Base-by-base conservation (phyloP, 2,113 vertebrate genomes). In the Callospermophilus lateralis region DNA sequence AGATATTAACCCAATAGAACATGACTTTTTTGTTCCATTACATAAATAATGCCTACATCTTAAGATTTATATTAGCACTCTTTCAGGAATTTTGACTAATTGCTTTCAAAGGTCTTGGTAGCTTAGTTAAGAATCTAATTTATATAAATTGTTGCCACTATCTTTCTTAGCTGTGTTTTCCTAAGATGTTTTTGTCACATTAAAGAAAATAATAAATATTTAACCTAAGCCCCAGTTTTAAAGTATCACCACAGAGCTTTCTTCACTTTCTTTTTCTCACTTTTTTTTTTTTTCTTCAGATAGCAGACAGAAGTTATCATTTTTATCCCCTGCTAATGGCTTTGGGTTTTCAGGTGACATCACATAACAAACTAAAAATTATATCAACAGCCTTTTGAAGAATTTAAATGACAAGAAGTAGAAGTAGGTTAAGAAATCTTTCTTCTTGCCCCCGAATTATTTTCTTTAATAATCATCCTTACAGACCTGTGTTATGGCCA, bases 151-250 rank as follows among this genome's bases (percentile, higher is more conserved):
- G 79, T 2, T 86, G 79, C 84, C 79, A 91, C 74, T 45, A 28
- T 68, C 45, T 88, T 48, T 90, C 85, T 95, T 88, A 90, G 95
- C 37, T 95, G 6, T 76, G 83, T 93, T 85, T 96, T 92, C 76
- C 76, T 92, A 93, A 77, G 63, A 73, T 79, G 63, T 45, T 94
- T 97, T 77, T 85, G 68, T 89, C 94, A 92, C 73, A 30, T 32
- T 95, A 51, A 84, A 94, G 72, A 77, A 93, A 93, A 84, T 37
- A 96, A 89, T 93, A 92, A 94, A 95, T 73, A 95, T 93, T 97
- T 88, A 94, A 93, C 51, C 42, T 39, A 73, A 93, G 63, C n/a
- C 48, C 55, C 55, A 51, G 77, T 39, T 94, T 92, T 88, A 89
- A 94, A 95, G 77, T 93, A 55, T 84, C 70, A 88, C 34, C 51